phyloP scores from a whole-genome alignment of 1,140 invertebrate species.

The Lucilia sericata region DNA sequence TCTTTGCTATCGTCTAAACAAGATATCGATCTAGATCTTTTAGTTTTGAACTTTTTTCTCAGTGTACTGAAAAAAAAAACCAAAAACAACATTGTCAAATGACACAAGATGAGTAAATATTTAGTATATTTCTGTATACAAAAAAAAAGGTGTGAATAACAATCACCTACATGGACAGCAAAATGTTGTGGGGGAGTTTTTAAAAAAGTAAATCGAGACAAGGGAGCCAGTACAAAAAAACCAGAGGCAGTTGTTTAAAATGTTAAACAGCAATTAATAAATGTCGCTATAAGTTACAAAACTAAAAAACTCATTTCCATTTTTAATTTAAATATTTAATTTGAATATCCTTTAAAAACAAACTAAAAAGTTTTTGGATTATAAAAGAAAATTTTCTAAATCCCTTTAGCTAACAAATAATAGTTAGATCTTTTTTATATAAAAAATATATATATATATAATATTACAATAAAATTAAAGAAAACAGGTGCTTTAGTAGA shows the following conservation, averaged over 20 bases:
- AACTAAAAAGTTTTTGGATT: too few species aligned
- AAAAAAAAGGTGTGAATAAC: constrained; percentile 40
- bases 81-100: neutral
- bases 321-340: neutral
- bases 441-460: neutral
- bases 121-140: neutral
- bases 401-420: neutral
- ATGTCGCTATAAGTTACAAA: constrained; percentile 35
- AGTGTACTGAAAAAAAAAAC: neutral
- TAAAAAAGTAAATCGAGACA: neutral
- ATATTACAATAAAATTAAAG: neutral
- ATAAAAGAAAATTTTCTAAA: too few species aligned
- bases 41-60: too few species aligned
- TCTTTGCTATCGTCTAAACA: too few species aligned
- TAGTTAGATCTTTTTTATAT: neutral
- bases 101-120: constrained; percentile 20
- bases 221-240: neutral
- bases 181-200: constrained; percentile 21
- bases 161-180: neutral
- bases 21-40: neutral
- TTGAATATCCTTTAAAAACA: too few species aligned
- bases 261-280: constrained; percentile 37
- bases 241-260: neutral
- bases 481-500: constrained; percentile 30
- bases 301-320: constrained; percentile 12